Evolutionary conservation across 2,797 vertebrate species (phyloP), one percentile per base, ranked within the genome.

Genomic region (Sitta carolinensis): DNA sequence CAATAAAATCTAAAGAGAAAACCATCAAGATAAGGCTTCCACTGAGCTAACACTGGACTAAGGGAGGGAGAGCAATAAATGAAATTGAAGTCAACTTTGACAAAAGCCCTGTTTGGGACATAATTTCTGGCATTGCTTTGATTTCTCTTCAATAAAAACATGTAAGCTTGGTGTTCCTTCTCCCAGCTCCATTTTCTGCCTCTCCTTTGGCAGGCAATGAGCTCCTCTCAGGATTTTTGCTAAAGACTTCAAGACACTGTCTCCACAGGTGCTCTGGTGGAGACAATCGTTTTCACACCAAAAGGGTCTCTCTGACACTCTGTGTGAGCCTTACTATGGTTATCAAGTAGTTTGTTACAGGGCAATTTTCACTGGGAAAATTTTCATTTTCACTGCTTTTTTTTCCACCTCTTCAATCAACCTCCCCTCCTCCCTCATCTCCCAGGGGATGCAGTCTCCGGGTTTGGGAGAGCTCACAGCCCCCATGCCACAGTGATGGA

Each of bases 1-100:
- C 84, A 89, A 93, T 91, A 96, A 93, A 94, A 91, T 59, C 70
- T 75, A 72, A 87, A 94, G 73, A 90, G 93, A 90, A 81, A 89
- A 63, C 87, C 50, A 87, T 58, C 48, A 89, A 77, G 91, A 66
- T 34, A 10, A 88, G 74, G 10, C 7, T 84, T 87, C 82, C 40
- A 45, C 73, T 72, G 82, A 75, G 73, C 66, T 85, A 74, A 73
- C 0, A 1, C 80, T 5, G 7, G 83, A 81, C 59, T 68, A 43
- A 74, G 32, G 50, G 52, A 75, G 20, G 77, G 64, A 84, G 59
- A 85, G 57, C 63, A 90, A 69, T 81, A 87, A 84, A 82, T 83
- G 77, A 89, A 96, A 95, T 84, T 86, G 70, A 91, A 95, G 70
- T 57, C 10, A 64, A 62, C 63, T 61, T 84, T 76, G 66, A 92